These are phyloP conservation scores for Eufriesea mexicana DNA, from an alignment of 1,140 invertebrate species.

Conservation along the genomic window DNA sequence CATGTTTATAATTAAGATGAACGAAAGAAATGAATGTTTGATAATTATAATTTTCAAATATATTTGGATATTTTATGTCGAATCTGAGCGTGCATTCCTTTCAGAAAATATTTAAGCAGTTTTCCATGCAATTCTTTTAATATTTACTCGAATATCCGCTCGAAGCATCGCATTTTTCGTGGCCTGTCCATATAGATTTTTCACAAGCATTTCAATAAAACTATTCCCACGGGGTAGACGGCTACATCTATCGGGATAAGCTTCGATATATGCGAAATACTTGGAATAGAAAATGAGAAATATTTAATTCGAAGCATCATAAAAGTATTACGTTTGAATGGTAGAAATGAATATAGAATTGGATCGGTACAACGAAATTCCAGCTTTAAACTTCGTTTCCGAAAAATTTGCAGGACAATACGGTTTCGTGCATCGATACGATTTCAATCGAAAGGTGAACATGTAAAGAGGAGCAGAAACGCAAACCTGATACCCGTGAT, in stretches of 20 bases:
- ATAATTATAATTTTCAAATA: no score
- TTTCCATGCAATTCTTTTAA: background rate
- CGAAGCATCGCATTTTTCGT: background rate
- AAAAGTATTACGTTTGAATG: background rate
- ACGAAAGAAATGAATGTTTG: no score
- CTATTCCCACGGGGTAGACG: background rate
- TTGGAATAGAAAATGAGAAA: background rate
- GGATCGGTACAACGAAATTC: background rate
- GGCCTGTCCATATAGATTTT: background rate
- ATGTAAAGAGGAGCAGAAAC: background rate
- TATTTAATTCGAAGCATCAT: background rate
- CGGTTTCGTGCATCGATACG: constrained; percentile 34
- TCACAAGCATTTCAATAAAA: constrained; percentile 10
- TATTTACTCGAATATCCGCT: constrained; percentile 16
- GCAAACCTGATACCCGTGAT: constrained; percentile 44
- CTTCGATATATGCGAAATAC: background rate
- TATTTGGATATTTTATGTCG: background rate
- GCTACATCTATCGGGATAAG: background rate
- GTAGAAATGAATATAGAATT: background rate
- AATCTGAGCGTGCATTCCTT: background rate
- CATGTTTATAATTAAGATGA: no score
- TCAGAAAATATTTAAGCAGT: background rate
- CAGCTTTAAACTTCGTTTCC: constrained; percentile 14
- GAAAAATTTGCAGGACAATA: constrained; percentile 5
- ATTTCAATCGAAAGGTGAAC: constrained; percentile 3